A percentile compares a stretch with the other conserved stretches of the same genome.
Conservation (phyloP, 1,140 invertebrate genomes). For the Drusus annulatus region DNA sequence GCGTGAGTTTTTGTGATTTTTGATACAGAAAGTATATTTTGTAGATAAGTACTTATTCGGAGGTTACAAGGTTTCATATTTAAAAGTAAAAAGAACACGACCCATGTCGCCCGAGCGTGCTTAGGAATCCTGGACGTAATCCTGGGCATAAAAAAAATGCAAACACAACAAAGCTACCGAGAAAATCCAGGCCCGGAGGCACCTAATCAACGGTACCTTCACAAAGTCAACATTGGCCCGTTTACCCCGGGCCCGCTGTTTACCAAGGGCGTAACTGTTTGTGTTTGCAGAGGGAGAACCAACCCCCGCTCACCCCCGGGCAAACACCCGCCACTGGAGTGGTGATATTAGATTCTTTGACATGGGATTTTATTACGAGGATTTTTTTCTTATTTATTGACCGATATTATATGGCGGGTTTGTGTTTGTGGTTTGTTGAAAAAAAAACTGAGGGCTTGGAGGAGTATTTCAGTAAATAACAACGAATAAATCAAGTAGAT, state of each 20-base stretch:
- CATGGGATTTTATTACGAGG: constrained; percentile 37
- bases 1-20: no score
- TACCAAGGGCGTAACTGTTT: constrained; percentile 55
- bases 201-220: constrained; percentile 36
- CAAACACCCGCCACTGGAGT: constrained; percentile 39
- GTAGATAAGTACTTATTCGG: no score
- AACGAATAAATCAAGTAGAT: constrained; percentile 1
- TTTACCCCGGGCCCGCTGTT: constrained; percentile 46
- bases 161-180: constrained; percentile 33
- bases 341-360: constrained; percentile 43
- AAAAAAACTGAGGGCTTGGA: not conserved
- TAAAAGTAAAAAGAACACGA: no score
- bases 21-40: no score
- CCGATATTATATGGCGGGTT: constrained; percentile 21
- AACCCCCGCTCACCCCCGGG: not conserved
- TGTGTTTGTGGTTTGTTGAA: not conserved
- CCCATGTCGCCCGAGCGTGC: no score
- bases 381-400: constrained; percentile 35
- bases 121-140: constrained; percentile 8
- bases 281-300: constrained; percentile 40
- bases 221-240: not conserved
- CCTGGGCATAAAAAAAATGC: constrained; percentile 5
- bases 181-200: constrained; percentile 16
- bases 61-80: no score
- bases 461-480: not conserved